Percentiles rank a stretch among this genome's conserved stretches.
Conservation (phyloP, 2,888 invertebrate species). For the Amiota mariae region DNA sequence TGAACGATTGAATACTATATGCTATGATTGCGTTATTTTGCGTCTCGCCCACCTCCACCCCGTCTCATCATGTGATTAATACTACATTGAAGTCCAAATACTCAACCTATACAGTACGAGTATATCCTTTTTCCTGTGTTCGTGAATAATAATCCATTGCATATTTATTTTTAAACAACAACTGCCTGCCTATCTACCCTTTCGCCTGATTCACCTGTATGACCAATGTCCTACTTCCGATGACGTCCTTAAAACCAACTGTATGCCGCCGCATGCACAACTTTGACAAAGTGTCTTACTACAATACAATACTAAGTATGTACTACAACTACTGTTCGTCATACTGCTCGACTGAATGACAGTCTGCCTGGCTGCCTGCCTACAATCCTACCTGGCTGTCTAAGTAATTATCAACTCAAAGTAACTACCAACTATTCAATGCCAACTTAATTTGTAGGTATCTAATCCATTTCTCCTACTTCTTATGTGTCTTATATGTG, state of each 20-base stretch:
- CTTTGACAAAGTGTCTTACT: too few species aligned
- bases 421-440: constrained; percentile 35
- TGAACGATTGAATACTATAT: constrained; percentile 1
- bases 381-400: neutral
- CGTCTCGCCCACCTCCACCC: neutral
- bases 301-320: too few species aligned
- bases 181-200: neutral
- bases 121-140: neutral
- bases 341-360: neutral
- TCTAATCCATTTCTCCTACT: constrained; percentile 34
- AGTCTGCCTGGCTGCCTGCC: neutral
- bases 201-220: neutral
- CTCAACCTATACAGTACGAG: neutral
- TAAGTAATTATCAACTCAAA: constrained; percentile 36
- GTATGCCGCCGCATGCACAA: too few species aligned
- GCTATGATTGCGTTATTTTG: constrained; percentile 9
- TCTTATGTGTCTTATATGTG: constrained; percentile 16
- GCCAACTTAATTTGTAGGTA: constrained; percentile 54
- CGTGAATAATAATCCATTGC: neutral
- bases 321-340: too few species aligned
- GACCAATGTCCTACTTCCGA: too few species aligned
- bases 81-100: neutral
- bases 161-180: neutral
- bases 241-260: too few species aligned
- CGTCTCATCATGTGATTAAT: constrained; percentile 16